Base-by-base conservation (phyloP, 2,888 invertebrate species). In the Nemurella pictetii region DNA sequence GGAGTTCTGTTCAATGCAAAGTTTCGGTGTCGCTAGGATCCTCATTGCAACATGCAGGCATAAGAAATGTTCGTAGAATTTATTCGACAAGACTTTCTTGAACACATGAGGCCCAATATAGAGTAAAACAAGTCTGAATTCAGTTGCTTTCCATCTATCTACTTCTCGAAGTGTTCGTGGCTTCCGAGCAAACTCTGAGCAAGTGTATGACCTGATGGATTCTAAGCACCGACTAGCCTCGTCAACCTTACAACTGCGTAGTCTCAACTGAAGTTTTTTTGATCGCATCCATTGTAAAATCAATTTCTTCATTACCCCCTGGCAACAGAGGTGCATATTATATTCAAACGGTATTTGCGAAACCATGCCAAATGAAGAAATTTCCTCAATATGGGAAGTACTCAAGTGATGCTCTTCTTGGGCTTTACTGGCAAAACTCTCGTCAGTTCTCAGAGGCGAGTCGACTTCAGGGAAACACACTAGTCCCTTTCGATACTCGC, bases 181-280 rank as follows among this genome's bases (percentile, higher is more conserved):
- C 81, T 32, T 72, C 73, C 88, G 87, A 29, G 87, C 84, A 86
- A 88, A 88, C 72, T 88, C 88, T 36, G 36, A 3, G 32, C 80
- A 81, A 7, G 36, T 36, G 32, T 81, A 81, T 29, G n/a, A 20
- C 32, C 35, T 81, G 12, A 81, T 35, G n/a, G 1, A 29, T 30
- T 30, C 32, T 26, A 81, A 81, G 5, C 36, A 5, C 3, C n/a
- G 12, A 36, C 80, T 81, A 35, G 32, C 32, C 15, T 81, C 30
- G n/a, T 81, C 80, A 25, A 81, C 35, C 32, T 81, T 81, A 30
- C 7, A n/a, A 27, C 80, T 81, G 15, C 80, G 80, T 30, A 81
- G 32, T 26, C 80, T 15, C 32, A 81, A 15, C 20, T n/a, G n/a
- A n/a, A 36, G 80, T 3, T 20, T 35, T 81, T 81, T 81, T n/a